Evolutionary conservation across 1,140 invertebrate genomes (phyloP).

Genomic region (Oscheius sp.): DNA sequence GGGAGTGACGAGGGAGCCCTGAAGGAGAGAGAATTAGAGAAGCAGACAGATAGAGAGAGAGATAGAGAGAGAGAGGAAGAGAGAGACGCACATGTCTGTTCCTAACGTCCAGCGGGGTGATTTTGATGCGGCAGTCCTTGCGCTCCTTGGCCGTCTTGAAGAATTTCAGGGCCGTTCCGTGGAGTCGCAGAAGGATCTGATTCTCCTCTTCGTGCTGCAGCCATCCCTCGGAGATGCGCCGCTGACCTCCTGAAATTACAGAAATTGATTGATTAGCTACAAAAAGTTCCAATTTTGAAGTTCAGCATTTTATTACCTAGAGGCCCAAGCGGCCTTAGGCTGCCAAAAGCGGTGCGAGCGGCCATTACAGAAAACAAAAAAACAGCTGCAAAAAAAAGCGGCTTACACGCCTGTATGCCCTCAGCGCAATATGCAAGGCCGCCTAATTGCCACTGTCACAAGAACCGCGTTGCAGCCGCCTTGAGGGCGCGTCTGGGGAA

Average conservation of each 20-base stretch:
- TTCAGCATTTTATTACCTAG: no score
- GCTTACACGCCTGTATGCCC: no score
- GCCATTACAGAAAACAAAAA: not conserved
- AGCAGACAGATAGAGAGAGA: no score
- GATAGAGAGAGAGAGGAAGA: not conserved
- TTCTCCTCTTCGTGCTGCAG: constrained; percentile 49
- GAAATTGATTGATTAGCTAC: not conserved
- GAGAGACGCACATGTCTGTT: constrained; percentile 48
- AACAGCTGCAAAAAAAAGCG: not conserved
- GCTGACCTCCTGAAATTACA: constrained; percentile 48
- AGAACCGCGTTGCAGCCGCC: no score
- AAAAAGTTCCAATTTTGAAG: no score
- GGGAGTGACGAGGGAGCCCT: not conserved
- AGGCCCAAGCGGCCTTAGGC: no score
- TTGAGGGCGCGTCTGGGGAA: not conserved
- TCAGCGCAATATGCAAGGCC: no score
- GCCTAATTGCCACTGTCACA: no score
- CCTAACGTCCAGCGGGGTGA: constrained; percentile 53
- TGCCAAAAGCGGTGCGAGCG: constrained; percentile 12
- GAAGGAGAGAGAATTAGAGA: not conserved
- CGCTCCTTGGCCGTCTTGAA: constrained; percentile 49
- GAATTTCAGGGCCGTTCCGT: constrained; percentile 57
- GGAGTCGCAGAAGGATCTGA: constrained; percentile 52
- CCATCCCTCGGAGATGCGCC: constrained; percentile 56
- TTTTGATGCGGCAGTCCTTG: constrained; percentile 49